A percentile compares a stretch with the other conserved stretches of the same genome.
Conservation (phyloP, 2,113 vertebrate genomes). For the Pogonocichla stellata region DNA sequence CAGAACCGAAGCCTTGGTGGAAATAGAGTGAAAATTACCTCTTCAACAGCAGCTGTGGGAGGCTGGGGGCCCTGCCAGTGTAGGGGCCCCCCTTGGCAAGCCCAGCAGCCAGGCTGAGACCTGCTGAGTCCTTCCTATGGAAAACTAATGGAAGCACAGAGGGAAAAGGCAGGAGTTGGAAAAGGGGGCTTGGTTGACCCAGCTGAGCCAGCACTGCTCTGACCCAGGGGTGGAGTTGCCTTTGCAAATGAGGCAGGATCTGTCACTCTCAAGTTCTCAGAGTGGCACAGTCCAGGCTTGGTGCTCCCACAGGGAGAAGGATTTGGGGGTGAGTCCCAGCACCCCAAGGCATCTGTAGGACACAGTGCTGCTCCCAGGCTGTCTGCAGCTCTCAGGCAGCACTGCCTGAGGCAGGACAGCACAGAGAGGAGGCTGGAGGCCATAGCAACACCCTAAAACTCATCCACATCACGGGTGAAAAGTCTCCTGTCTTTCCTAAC, state of each 20-base stretch:
- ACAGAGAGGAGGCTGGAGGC: neutral
- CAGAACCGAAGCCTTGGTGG: neutral
- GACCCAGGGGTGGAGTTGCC: neutral
- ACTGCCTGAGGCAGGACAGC: neutral
- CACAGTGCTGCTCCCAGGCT: neutral
- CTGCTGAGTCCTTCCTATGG: rapidly evolving
- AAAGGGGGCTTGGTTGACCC: neutral
- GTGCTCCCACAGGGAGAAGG: neutral
- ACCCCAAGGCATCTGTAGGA: rapidly evolving
- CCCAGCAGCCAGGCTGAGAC: neutral
- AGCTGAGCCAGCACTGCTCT: neutral
- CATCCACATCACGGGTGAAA: rapidly evolving
- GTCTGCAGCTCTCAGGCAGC: neutral
- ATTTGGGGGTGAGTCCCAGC: neutral
- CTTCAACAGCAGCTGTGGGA: neutral
- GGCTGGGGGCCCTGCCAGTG: neutral
- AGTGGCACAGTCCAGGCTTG: neutral
- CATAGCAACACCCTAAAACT: neutral
- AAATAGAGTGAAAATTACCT: neutral
- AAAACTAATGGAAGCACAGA: neutral
- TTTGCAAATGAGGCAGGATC: neutral
- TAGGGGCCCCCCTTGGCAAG: neutral
- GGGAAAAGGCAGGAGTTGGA: neutral
- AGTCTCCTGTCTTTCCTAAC: neutral
- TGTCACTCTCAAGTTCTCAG: rapidly evolving